Evolutionary conservation across 2,888 invertebrate genomes (phyloP), one percentile per base, ranked within the genome.

Genomic region (Cantharis flavilabris): DNA sequence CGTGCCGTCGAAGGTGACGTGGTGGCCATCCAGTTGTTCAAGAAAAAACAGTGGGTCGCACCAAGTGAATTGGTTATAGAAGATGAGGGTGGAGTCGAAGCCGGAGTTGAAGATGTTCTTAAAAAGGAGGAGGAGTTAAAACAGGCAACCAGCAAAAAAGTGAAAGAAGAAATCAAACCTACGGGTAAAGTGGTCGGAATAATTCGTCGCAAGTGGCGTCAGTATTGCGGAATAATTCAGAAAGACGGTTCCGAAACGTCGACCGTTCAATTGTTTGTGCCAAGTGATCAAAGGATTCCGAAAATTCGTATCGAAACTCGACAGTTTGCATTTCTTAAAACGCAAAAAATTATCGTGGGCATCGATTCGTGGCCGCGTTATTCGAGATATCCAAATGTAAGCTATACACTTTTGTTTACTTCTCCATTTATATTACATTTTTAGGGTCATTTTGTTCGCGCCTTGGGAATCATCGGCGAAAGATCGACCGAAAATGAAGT

Each of bases 401-500:
- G 86, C 84, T 49, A 7, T 23, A 23, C 4, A n/a, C 10, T 4
- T 71, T 64, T 26, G 23, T 67, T 16, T 70, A 26, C 7, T 71
- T 10, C 73, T n/a, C 70, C 1, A 62, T 16, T 76, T 62, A 69
- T 23, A 70, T 70, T 49, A 7, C n/a, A n/a, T 49, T 49, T 49
- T 49, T 81, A 92, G 88, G 99, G 99, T 3, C 99, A 99, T 89
- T 98, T 98, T 89, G 98, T 99, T 0, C 91, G 98, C 80, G 95
- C 96, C 0, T 90, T 99, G 9, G 99, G 99, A 14, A 93, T 93
- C 71, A 94, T 98, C 78, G 99, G 99, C 23, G 96, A 98, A 85
- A 97, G 97, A 86, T 93, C 94, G 13, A 98, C 99, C 0, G 99
- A 99, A 89, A 99, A 99, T 86, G 98, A 98, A 88, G 98, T 97